Base-by-base conservation (phyloP, 1,140 invertebrate genomes). In the Ladona fulva region DNA sequence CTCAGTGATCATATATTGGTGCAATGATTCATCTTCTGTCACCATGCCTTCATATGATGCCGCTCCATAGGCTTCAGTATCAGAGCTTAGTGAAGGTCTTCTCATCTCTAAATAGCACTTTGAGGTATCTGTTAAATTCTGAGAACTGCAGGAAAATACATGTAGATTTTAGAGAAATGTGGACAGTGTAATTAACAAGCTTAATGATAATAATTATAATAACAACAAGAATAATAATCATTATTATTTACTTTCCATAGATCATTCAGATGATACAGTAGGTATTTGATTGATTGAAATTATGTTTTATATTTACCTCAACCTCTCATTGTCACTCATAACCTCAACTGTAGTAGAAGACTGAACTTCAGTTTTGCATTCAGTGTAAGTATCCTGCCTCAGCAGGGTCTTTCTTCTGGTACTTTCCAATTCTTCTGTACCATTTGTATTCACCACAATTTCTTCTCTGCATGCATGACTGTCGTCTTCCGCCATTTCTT, bases 371-470 rank as follows among this genome's bases (percentile, higher is more conserved):
- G 29, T 22, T 66, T 66, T 16, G 12, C 52, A 66, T 22, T 66
- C 52, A 66, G 52, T 66, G 52, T 66, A 66, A 66, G 52, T 66
- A 66, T 66, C 52, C 14, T 66, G 52, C 52, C 52, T 66, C 52
- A 66, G 12, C n/a, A 66, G 52, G 14, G 52, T 22, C 12, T 66
- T 66, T 66, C 52, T 66, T 12, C n/a, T 66, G 5, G 3, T 37
- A 37, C 8, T 37, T 8, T 37, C 29, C 8, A 37, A 37, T 37
- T 37, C 29, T 37, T 37, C 29, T 8, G 3, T 37, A 5, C 29
- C 29, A 37, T 37, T 1, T 37, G 29, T 37, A 5, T 37, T 8
- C 29, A 37, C 29, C 8, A 8, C 1, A 5, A 37, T 37, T 8
- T 37, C 29, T 37, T 37, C 29, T 37, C 3, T 37, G 29, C 3